Evolutionary conservation across 2,888 invertebrate species (phyloP).

Genomic region (Meliscaeva auricollis): DNA sequence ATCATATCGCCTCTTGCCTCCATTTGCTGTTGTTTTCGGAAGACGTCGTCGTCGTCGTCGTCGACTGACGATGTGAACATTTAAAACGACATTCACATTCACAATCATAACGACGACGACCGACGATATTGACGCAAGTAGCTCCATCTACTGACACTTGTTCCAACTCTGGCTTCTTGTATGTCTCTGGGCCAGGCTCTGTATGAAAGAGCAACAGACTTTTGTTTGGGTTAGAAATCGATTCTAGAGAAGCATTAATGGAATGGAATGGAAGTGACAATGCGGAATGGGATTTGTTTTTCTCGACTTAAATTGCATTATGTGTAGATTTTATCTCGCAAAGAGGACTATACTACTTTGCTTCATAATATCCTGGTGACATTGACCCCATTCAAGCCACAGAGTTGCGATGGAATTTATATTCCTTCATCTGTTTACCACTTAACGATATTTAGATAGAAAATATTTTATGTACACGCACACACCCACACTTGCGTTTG

Average conservation of each 20-base stretch:
- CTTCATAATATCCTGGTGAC: constrained; percentile 8
- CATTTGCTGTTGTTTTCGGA: constrained; percentile 30
- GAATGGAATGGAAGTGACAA: not conserved
- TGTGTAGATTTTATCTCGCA: constrained; percentile 50
- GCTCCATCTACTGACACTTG: not conserved
- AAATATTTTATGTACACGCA: constrained; percentile 18
- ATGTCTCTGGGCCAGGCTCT: not conserved
- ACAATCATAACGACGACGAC: not conserved
- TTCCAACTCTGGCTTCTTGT: not conserved
- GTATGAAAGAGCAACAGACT: constrained; percentile 43
- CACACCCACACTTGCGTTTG: not conserved
- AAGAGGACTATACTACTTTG: constrained; percentile 6
- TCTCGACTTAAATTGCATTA: constrained; percentile 47
- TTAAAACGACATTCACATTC: not conserved
- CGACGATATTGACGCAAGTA: constrained; percentile 1
- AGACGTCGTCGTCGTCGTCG: too few relatives aligned
- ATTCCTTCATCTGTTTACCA: constrained; percentile 30
- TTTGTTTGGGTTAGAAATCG: constrained; percentile 34
- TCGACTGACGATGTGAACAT: not conserved
- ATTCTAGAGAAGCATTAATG: constrained; percentile 7
- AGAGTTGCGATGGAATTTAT: constrained; percentile 3
- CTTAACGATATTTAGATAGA: constrained; percentile 22
- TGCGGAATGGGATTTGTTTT: constrained; percentile 19
- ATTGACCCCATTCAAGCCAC: constrained; percentile 5
- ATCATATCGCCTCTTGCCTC: not conserved